Conservation (phyloP, 2,888 invertebrate genomes). For the Coenonympha arcania region DNA sequence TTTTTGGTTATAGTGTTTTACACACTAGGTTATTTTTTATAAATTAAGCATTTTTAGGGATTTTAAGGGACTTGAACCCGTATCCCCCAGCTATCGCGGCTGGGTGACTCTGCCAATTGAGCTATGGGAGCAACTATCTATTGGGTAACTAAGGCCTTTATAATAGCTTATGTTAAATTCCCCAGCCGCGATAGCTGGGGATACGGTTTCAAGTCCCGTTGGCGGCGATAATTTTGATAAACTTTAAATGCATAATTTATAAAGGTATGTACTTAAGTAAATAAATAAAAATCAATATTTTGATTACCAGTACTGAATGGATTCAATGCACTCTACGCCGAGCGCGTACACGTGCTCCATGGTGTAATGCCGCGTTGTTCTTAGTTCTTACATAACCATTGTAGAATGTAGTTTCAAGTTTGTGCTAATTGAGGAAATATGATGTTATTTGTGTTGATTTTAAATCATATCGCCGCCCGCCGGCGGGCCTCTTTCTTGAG, state of each 20-base stretch:
- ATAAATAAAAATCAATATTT: conserved; percentile 22
- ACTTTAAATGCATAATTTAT: neutral
- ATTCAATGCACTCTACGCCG: conserved; percentile 49
- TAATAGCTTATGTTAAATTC: too few species aligned
- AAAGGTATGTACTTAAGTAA: conserved; percentile 26
- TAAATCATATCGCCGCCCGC: conserved; percentile 5
- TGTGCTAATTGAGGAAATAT: conserved; percentile 4
- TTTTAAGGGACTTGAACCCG: too few species aligned
- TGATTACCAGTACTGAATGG: conserved; percentile 50
- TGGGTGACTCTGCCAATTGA: too few species aligned
- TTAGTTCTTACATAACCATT: conserved; percentile 14
- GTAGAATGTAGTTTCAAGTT: too few species aligned
- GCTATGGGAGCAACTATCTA: too few species aligned
- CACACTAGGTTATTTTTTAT: too few species aligned
- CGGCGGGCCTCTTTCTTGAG: too few species aligned
- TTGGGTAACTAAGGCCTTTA: too few species aligned
- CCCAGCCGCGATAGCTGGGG: too few species aligned
- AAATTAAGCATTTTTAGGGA: too few species aligned
- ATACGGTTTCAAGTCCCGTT: neutral
- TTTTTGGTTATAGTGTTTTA: too few species aligned
- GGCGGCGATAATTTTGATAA: neutral
- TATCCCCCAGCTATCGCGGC: too few species aligned
- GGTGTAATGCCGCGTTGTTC: neutral
- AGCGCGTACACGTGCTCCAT: conserved; percentile 60
- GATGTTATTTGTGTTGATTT: conserved; percentile 4